Conservation (phyloP, 2,797 vertebrate genomes). For the Etheostoma perlongum region DNA sequence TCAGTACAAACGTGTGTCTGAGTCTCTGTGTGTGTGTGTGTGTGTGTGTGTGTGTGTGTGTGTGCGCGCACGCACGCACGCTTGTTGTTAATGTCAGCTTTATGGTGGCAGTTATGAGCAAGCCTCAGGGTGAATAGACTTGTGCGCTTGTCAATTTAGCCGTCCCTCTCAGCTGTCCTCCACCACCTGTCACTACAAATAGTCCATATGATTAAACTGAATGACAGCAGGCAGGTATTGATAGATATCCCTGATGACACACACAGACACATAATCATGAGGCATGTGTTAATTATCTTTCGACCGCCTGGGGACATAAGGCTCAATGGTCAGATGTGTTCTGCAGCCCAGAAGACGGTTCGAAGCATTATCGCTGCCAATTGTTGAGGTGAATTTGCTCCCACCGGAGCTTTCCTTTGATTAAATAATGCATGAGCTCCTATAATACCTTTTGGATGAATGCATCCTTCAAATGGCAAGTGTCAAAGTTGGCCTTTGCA, state of each 20-base stretch:
- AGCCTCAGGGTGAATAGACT: conserved; percentile 40
- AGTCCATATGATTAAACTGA: conserved; percentile 42
- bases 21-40: conserved; percentile 19
- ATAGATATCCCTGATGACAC: conserved; percentile 7
- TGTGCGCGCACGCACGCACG: conserved; percentile 13
- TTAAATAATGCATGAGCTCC: conserved; percentile 44
- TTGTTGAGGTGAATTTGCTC: conserved; percentile 8
- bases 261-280: conserved; percentile 19
- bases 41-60: conserved; percentile 2
- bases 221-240: conserved; percentile 31
- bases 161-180: conserved; percentile 3
- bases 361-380: not conserved
- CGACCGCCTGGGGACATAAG: conserved; percentile 15
- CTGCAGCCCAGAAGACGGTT: not conserved
- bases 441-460: conserved; percentile 21
- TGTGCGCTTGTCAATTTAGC: conserved; percentile 35
- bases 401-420: conserved; percentile 13
- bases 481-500: conserved; percentile 8
- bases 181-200: conserved; percentile 46
- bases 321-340: conserved; percentile 15
- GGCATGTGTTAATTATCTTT: conserved; percentile 29
- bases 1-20: not conserved
- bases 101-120: conserved; percentile 30
- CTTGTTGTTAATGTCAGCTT: conserved; percentile 20
- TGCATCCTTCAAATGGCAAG: conserved; percentile 30